phyloP scores from a whole-genome alignment of 2,888 invertebrate species.

The Octodonta nipae region DNA sequence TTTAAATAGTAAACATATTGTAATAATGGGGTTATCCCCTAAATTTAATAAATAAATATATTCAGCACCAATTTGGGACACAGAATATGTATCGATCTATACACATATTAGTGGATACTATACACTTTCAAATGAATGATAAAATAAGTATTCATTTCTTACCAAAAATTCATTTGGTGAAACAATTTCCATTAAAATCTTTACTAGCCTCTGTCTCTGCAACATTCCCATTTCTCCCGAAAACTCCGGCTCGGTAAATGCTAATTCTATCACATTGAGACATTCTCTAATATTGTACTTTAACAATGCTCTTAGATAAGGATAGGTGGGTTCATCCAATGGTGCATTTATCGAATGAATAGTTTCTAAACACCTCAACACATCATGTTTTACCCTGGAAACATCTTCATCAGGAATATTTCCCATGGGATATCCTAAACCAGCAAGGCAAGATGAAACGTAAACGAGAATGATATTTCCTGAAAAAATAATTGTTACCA shows the following conservation, averaged over 20 bases:
- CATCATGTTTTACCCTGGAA: constrained; percentile 57
- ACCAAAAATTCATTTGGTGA: constrained; percentile 53
- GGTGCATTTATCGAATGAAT: constrained; percentile 50
- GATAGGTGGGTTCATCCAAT: constrained; percentile 52
- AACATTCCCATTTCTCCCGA: constrained; percentile 55
- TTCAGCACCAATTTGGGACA: too few relatives aligned
- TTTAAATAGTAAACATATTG: too few relatives aligned
- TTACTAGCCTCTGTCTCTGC: constrained; percentile 62
- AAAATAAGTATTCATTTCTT: too few relatives aligned
- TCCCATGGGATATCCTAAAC: constrained; percentile 63
- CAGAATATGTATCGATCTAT: constrained; percentile 2
- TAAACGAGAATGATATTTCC: constrained; percentile 79
- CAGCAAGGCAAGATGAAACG: constrained; percentile 76
- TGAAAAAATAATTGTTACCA: constrained; percentile 25
- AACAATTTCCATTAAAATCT: constrained; percentile 65
- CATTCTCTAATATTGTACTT: constrained; percentile 76
- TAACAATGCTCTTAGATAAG: constrained; percentile 57
- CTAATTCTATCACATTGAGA: constrained; percentile 69
- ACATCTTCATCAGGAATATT: constrained; percentile 50
- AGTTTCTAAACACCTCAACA: constrained; percentile 55
- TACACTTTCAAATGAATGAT: too few relatives aligned
- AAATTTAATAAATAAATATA: too few relatives aligned
- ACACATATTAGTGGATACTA: neutral
- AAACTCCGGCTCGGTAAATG: constrained; percentile 71
- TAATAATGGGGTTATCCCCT: too few relatives aligned